phyloP scores from a whole-genome alignment of 1,140 invertebrate genomes.

The Saccostrea glomerata region DNA sequence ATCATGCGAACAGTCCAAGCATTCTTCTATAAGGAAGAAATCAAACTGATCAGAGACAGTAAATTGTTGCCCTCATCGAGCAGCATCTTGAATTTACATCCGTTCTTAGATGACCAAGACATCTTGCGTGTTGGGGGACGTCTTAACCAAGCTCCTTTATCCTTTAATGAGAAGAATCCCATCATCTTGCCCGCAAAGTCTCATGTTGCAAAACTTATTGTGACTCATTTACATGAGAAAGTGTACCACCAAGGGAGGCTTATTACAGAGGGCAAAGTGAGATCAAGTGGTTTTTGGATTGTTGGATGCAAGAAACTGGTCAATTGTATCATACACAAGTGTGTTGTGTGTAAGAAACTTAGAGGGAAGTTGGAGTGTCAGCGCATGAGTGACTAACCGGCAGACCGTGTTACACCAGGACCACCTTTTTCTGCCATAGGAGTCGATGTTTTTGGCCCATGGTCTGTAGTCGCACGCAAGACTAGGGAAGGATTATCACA shows the following conservation, averaged over 20 bases:
- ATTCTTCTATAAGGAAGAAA: no score
- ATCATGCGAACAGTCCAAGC: no score
- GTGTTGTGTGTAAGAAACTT: constrained; percentile 40
- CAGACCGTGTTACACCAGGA: constrained; percentile 26
- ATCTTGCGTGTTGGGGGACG: constrained; percentile 18
- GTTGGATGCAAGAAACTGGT: constrained; percentile 42
- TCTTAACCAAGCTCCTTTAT: not conserved
- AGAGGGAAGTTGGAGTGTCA: not conserved
- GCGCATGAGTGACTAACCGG: constrained; percentile 25
- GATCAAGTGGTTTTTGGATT: constrained; percentile 54
- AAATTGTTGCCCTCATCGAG: not conserved
- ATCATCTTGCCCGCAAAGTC: not conserved
- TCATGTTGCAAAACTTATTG: not conserved
- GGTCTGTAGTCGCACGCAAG: not conserved
- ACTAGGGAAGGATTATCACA: constrained; percentile 37
- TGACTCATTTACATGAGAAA: constrained; percentile 6
- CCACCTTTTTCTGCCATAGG: not conserved
- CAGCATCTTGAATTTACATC: not conserved
- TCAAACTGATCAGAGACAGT: not conserved
- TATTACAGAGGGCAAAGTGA: constrained; percentile 45
- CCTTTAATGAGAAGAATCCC: not conserved
- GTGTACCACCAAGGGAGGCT: constrained; percentile 47
- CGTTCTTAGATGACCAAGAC: not conserved
- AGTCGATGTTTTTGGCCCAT: constrained; percentile 30
- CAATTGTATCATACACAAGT: constrained; percentile 32